Evolutionary conservation across 35 echinoderm and acorn worm species (phyloP), one percentile per base, ranked within the genome.

Genomic region (Patiria miniata): DNA sequence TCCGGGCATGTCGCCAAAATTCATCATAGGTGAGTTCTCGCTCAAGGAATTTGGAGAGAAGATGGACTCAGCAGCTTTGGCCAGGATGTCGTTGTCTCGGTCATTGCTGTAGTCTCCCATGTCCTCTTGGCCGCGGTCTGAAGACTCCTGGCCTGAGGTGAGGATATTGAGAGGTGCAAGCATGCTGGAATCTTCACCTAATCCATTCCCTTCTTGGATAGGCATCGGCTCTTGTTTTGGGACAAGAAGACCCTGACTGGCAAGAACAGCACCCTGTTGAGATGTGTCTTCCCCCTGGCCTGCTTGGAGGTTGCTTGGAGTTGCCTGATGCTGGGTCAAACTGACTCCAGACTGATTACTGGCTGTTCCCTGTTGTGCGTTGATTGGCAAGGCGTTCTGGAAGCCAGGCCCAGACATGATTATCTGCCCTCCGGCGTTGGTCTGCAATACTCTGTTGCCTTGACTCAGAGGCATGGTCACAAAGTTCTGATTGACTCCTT

Each of bases 41-140:
- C 40, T 57, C 40, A 77, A 29, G 8, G 34, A 54, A 76, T 82
- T 77, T 10, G 90, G 83, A 1, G 91, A 88, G 78, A 94, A 94
- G 30, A 94, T 94, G 15, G 87, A 90, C 40, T 89, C 92, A 39
- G 92, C 87, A 17, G 92, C 92, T 78, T 90, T 89, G 58, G 92
- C 92, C 8, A 94, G 79, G 33, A 94, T 94, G 56, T 94, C 92
- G 40, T 92, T 83, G 40, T 85, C 58, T 39, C 77, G 30, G 53
- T 60, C 81, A 15, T 77, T 39, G 9, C 18, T 16, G n/a, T 90
- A 68, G 12, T 56, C 58, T 83, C 40, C 52, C 6, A 77, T 22
- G 32, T 61, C 78, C n/a, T 61, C 80, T 73, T 73, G 17, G 73
- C 36, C 80, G 39, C 86, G n/a, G 32, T 87, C 60, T 33, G 61